A percentile compares a stretch with the other conserved stretches of the same genome.
These are phyloP conservation scores for Sternotherus odoratus DNA, from an alignment of 2,797 vertebrate genomes.

Conservation along the genomic window DNA sequence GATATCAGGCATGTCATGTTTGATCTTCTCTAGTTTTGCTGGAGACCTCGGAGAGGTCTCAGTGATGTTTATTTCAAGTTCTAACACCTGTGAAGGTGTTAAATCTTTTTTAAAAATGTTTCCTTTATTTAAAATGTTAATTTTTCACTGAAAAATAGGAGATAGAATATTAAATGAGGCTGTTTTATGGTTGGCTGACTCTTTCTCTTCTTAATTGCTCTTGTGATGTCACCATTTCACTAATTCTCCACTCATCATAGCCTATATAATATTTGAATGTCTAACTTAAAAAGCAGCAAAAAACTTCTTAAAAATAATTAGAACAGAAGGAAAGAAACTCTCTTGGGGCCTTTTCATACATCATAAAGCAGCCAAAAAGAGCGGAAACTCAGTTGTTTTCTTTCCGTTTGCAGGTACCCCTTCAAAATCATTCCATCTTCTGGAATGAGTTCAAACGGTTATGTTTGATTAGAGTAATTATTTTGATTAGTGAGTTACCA, in stretches of 20 bases:
- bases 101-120: conserved; percentile 19
- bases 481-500: not conserved
- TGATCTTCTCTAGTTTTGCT: not conserved
- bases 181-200: too few species aligned
- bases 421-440: not conserved
- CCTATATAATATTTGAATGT: conserved; percentile 19
- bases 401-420: not conserved
- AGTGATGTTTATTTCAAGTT: not conserved
- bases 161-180: too few species aligned
- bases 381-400: not conserved
- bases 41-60: not conserved
- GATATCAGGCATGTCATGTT: not conserved
- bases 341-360: not conserved
- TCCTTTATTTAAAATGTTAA: not conserved
- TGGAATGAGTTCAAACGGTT: not conserved
- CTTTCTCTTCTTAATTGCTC: not conserved
- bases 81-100: not conserved
- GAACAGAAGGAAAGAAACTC: conserved; percentile 2
- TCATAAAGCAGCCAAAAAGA: not conserved
- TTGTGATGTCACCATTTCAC: not conserved
- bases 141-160: not conserved
- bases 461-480: not conserved
- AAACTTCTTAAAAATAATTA: not conserved
- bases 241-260: not conserved
- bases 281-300: conserved; percentile 29